Evolutionary conservation across 2,113 vertebrate species (phyloP).

Genomic region (Phalacrocorax brasilianus): DNA sequence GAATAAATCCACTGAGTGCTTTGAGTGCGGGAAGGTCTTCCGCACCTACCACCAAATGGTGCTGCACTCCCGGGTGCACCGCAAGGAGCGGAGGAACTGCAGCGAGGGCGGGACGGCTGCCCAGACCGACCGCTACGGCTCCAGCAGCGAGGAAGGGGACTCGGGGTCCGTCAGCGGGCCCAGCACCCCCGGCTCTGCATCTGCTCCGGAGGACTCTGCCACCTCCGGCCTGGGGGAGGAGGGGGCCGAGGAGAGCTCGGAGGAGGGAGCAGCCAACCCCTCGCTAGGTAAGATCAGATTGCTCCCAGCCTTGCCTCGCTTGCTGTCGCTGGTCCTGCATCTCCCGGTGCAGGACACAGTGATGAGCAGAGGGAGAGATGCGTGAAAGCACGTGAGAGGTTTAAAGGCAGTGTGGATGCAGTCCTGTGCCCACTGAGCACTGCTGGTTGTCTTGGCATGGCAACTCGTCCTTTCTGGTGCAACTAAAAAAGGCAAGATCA

Average conservation of each 20-base stretch:
- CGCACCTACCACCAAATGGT: slow-evolving; percentile 96
- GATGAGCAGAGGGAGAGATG: not conserved
- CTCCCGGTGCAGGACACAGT: accelerated
- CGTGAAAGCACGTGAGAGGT: accelerated
- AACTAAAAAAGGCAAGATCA: not conserved
- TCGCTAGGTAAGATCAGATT: slow-evolving; percentile 68
- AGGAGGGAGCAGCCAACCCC: slow-evolving; percentile 67
- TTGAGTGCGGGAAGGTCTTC: slow-evolving; percentile 94
- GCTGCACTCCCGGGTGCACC: slow-evolving; percentile 90
- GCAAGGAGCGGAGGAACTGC: slow-evolving; percentile 74
- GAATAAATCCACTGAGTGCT: slow-evolving; percentile 89
- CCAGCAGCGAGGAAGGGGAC: slow-evolving; percentile 86
- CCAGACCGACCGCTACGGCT: slow-evolving; percentile 77
- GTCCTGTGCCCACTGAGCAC: accelerated
- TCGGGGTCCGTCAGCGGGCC: slow-evolving; percentile 83
- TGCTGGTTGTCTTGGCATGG: not conserved
- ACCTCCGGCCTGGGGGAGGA: slow-evolving; percentile 79
- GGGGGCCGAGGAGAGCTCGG: slow-evolving; percentile 77
- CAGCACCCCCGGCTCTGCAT: slow-evolving; percentile 83
- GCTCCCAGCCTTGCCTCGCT: not conserved
- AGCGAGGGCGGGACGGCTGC: slow-evolving; percentile 59
- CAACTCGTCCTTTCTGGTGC: accelerated
- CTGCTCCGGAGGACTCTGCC: slow-evolving; percentile 76
- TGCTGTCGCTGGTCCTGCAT: accelerated
- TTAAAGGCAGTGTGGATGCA: not conserved